A percentile compares a stretch with the other conserved stretches of the same genome.
Evolutionary conservation across 30 jellyfish, hydroid and myxozoan species (phyloP).

Genomic region (Turritopsis dohrnii): DNA sequence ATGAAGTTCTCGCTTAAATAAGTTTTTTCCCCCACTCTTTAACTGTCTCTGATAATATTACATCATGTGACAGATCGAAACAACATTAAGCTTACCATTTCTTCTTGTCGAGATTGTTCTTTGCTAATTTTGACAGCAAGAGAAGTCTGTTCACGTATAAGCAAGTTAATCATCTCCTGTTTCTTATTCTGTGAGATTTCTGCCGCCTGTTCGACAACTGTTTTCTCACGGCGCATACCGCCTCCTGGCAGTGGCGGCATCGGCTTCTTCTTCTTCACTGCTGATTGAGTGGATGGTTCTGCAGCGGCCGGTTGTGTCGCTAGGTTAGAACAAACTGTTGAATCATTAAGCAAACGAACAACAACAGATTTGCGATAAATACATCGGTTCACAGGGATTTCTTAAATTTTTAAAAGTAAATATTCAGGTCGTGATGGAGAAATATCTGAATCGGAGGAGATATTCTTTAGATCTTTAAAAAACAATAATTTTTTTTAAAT

Average conservation of each 20-base stretch:
- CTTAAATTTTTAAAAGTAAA: too few species aligned
- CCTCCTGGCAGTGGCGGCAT: conserved; percentile 81
- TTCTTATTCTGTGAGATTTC: conserved; percentile 74
- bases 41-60: too few species aligned
- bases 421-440: too few species aligned
- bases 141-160: conserved; percentile 84
- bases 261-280: conserved; percentile 50
- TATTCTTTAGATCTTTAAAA: too few species aligned
- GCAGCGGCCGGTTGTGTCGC: too few species aligned
- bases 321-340: too few species aligned
- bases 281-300: neutral
- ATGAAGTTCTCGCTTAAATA: neutral
- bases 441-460: too few species aligned
- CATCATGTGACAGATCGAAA: too few species aligned
- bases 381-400: too few species aligned
- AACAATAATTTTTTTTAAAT: too few species aligned
- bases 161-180: conserved; percentile 57
- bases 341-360: too few species aligned
- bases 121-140: conserved; percentile 57
- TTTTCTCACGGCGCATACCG: conserved; percentile 85
- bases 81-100: conserved; percentile 64
- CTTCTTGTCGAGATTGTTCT: conserved; percentile 87
- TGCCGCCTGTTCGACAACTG: conserved; percentile 90
- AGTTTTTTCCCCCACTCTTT: neutral
- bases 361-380: too few species aligned